Evolutionary conservation across 1,140 invertebrate species (phyloP), one percentile per base, ranked within the genome.

Genomic region (Araneus ventricosus): DNA sequence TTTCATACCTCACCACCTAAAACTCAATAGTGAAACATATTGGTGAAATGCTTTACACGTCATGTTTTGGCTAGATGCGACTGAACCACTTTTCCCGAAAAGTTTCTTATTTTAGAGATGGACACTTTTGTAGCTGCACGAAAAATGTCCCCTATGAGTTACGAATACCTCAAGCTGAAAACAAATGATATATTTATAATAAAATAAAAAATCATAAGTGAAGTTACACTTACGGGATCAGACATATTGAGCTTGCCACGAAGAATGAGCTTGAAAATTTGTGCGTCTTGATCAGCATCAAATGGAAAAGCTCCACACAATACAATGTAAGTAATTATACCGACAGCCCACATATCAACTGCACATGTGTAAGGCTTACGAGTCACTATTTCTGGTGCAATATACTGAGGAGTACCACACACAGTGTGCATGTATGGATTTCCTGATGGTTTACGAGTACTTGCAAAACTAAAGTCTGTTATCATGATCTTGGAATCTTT

Each of bases 331-430:
- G 98, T 98, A 41, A 99, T 98, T 87, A 99, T 97, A 94, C 99
- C 99, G 22, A 99, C 95, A 93, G 95, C 96, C 98, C 99, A 99
- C 97, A 99, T 98, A 94, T 99, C 99, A 6, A 98, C 97, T 0
- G 96, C 96, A 94, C 97, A 97, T n/a, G 97, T 97, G 7, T 98
- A 98, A 0, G 98, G 98, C 95, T 98, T 97, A n/a, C 97, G 97
- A 90, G 97, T 97, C 0, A 97, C 97, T 3, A 98, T 97, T 96
- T 99, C 98, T 1, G 98, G 98, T 8, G 98, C 97, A 0, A 98
- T 97, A 95, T 97, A 99, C 95, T 99, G 98, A 0, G 98, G 98
- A 94, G 94, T 94, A 34, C 94, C 94, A 88, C 94, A 93, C 89
- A 96, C 98, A 98, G 95, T 98, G 98, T 93, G 97, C 96, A 37